Conservation (phyloP, 2,797 vertebrate genomes). For the Otus scops region DNA sequence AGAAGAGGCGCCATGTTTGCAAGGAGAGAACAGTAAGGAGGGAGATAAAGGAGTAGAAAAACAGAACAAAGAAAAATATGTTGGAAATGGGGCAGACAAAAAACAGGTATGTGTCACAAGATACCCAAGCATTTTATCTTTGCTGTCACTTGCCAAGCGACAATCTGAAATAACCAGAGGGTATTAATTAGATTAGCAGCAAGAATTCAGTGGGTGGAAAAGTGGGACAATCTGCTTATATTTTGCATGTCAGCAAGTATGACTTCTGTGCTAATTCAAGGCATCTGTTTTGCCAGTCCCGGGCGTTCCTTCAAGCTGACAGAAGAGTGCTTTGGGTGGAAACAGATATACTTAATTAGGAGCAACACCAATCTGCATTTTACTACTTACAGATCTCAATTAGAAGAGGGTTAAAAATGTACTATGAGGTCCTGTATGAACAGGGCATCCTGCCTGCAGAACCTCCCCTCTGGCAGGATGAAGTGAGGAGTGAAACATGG, state of each 20-base stretch:
- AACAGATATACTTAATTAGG: not conserved
- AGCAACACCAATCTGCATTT: not conserved
- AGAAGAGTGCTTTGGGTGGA: not conserved
- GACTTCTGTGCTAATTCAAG: slow-evolving; percentile 12
- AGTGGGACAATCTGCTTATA: not conserved
- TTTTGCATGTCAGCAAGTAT: not conserved
- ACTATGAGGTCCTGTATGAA: not conserved
- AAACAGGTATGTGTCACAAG: not conserved
- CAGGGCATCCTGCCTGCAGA: not conserved
- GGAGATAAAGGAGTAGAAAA: not conserved
- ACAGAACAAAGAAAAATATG: not conserved
- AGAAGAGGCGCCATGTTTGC: not conserved
- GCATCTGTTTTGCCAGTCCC: not conserved
- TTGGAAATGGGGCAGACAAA: not conserved
- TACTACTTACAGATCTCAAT: not conserved
- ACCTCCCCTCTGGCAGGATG: not conserved
- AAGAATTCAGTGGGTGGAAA: slow-evolving; percentile 40
- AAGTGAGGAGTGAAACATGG: not conserved
- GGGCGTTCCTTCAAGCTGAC: not conserved
- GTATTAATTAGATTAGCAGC: slow-evolving; percentile 23
- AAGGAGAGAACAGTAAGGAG: not conserved
- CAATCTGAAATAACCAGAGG: slow-evolving; percentile 6
- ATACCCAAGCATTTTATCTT: not conserved
- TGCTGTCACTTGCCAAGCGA: not conserved
- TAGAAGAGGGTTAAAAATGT: not conserved